These are phyloP conservation scores for Bothrops alternatus DNA, from an alignment of 2,797 vertebrate genomes.

Conservation along the genomic window DNA sequence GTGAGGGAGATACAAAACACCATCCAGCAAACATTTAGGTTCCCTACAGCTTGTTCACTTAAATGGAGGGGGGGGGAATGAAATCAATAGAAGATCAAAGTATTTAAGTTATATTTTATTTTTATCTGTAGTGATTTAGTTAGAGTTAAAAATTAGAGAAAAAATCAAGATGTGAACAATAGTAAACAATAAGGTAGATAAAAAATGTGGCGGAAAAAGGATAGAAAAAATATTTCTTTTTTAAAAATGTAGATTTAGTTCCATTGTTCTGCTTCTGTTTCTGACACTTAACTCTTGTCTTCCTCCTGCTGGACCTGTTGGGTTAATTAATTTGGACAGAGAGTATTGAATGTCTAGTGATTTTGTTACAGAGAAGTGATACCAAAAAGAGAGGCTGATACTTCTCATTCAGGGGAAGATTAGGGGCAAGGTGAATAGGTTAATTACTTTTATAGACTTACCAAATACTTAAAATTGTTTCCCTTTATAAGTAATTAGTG, in stretches of 20 bases:
- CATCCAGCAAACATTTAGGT: background rate
- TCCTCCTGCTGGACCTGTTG: background rate
- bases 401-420: background rate
- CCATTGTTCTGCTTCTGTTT: rapidly evolving
- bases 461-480: background rate
- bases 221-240: background rate
- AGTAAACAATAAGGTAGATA: background rate
- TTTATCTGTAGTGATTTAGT: background rate
- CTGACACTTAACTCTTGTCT: background rate
- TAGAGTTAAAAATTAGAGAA: background rate
- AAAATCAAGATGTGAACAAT: background rate
- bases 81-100: background rate
- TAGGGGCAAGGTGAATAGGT: conserved; percentile 4
- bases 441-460: conserved; percentile 39
- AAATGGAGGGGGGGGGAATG: background rate
- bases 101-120: background rate
- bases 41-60: background rate
- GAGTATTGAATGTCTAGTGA: background rate
- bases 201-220: background rate
- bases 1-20: background rate
- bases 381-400: background rate
- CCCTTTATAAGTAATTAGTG: conserved; percentile 35
- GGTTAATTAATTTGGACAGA: background rate
- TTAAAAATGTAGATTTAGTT: background rate
- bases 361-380: background rate